A percentile compares a stretch with the other conserved stretches of the same genome.
Conservation (phyloP, 2,113 vertebrate species). For the Gopherus flavomarginatus region DNA sequence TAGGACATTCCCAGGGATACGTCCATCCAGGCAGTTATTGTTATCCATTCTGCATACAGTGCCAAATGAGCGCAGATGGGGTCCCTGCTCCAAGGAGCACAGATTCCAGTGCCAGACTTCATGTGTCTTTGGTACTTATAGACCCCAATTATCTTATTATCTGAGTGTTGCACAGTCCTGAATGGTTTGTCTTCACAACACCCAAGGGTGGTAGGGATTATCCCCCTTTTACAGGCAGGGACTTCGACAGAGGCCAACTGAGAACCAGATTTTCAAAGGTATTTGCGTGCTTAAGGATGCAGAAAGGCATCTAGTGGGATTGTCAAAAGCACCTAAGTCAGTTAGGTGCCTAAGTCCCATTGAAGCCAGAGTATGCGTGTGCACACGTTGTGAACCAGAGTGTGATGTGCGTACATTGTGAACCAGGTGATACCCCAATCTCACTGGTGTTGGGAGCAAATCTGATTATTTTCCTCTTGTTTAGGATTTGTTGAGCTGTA, state of each 20-base stretch:
- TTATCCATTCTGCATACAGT: not conserved
- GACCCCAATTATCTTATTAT: not conserved
- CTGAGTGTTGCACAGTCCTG: not conserved
- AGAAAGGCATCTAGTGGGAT: not conserved
- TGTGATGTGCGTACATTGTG: not conserved
- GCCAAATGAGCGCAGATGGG: not conserved
- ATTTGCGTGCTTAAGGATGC: not conserved
- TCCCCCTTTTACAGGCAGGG: not conserved
- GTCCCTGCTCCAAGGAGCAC: not conserved
- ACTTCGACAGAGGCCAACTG: not conserved
- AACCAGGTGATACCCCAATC: not conserved
- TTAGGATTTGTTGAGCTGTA: not conserved
- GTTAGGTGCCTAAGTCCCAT: not conserved
- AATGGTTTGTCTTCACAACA: not conserved
- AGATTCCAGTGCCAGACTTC: not conserved
- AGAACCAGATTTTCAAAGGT: not conserved
- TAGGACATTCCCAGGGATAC: not conserved
- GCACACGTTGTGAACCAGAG: not conserved
- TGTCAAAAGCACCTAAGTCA: not conserved
- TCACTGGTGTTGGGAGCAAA: not conserved
- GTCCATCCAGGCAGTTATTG: accelerated
- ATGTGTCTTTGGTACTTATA: not conserved
- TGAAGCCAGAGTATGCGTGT: not conserved
- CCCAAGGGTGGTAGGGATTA: too few species aligned
- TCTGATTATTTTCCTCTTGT: not conserved